Conservation (phyloP, 1,140 invertebrate species). For the Zophobas morio region DNA sequence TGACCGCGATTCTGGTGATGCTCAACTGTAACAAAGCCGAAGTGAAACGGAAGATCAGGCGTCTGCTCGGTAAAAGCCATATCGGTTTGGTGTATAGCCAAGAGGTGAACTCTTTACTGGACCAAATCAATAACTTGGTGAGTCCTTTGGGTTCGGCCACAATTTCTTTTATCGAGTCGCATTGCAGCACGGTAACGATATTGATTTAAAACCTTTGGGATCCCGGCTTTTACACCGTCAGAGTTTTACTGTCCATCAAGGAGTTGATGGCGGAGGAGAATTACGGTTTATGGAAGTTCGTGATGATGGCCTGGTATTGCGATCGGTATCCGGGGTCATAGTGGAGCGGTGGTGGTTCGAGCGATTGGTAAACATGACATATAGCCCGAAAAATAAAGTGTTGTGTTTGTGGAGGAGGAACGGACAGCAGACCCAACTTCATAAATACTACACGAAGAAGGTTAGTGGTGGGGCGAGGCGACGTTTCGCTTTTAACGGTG, state of each 20-base stretch:
- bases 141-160: conserved; percentile 62
- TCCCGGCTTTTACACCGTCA: conserved; percentile 95
- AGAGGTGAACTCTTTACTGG: conserved; percentile 96
- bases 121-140: conserved; percentile 95
- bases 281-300: conserved; percentile 98
- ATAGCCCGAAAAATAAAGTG: conserved; percentile 97
- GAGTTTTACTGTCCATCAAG: conserved; percentile 97
- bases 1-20: conserved; percentile 97
- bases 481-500: conserved; percentile 24
- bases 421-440: conserved; percentile 92
- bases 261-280: conserved; percentile 90
- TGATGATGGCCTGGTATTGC: conserved; percentile 95
- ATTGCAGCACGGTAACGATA: conserved; percentile 92
- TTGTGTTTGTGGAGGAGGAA: conserved; percentile 95
- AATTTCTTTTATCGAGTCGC: conserved; percentile 9
- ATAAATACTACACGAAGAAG: conserved; percentile 99
- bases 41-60: conserved; percentile 91
- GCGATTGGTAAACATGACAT: conserved; percentile 98
- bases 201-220: conserved; percentile 93
- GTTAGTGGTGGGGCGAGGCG: conserved; percentile 69
- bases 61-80: conserved; percentile 97
- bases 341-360: conserved; percentile 99
- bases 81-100: conserved; percentile 98
- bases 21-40: conserved; percentile 90
- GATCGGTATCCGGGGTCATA: conserved; percentile 88